phyloP scores from a whole-genome alignment of 2,797 vertebrate genomes.

The Lagocephalus sceleratus region DNA sequence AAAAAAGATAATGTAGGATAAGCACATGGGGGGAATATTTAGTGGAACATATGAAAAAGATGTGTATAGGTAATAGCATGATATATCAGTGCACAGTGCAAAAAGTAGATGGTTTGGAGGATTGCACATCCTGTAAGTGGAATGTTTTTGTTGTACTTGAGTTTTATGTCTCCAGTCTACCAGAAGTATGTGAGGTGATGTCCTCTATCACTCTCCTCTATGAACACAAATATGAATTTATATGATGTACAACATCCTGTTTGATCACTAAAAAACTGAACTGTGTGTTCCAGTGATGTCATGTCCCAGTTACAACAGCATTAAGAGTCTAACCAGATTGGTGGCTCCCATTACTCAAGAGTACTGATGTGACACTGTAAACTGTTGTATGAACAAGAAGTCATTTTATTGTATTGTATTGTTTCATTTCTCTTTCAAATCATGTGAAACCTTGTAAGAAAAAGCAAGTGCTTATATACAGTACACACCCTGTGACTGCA shows the following conservation, averaged over 20 bases:
- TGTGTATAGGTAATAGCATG: too few species aligned
- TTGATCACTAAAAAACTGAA: conserved; percentile 5
- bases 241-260: conserved; percentile 11
- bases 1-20: too few species aligned
- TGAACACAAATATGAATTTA: conserved; percentile 25
- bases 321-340: conserved; percentile 7
- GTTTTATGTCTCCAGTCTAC: too few species aligned
- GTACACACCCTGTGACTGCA: conserved; percentile 42
- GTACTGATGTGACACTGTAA: conserved; percentile 11
- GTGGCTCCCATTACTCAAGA: not conserved
- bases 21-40: too few species aligned
- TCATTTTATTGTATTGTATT: conserved; percentile 12
- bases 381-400: conserved; percentile 16
- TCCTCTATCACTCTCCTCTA: too few species aligned
- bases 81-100: too few species aligned
- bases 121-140: too few species aligned
- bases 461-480: conserved; percentile 15
- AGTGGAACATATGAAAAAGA: too few species aligned
- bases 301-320: conserved; percentile 24
- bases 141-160: too few species aligned
- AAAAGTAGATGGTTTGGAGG: too few species aligned
- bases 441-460: conserved; percentile 27
- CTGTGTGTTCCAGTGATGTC: conserved; percentile 20
- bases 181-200: too few species aligned
- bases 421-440: conserved; percentile 20